Conservation (phyloP, 2,888 invertebrate species). For the Laothoe populi region DNA sequence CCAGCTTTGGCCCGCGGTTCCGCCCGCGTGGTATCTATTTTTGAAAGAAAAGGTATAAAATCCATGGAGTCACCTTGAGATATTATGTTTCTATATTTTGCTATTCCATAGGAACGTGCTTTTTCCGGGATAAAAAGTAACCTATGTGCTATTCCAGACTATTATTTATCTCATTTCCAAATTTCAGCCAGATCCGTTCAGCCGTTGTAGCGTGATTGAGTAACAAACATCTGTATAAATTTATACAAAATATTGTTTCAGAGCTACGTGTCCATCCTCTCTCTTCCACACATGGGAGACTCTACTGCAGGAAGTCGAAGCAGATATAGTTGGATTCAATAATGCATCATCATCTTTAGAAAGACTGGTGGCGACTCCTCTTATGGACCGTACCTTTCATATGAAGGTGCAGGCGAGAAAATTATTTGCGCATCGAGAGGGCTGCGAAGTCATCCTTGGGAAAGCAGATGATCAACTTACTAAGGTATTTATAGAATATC, state of each 20-base stretch:
- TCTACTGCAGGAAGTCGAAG: slow-evolving; percentile 95
- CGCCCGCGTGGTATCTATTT: too few relatives aligned
- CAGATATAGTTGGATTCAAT: slow-evolving; percentile 93
- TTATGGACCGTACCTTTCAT: slow-evolving; percentile 94
- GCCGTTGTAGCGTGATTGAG: too few relatives aligned
- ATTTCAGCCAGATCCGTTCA: too few relatives aligned
- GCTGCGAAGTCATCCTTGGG: slow-evolving; percentile 93
- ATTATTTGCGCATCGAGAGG: slow-evolving; percentile 95
- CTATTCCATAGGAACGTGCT: too few relatives aligned
- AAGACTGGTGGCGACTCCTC: slow-evolving; percentile 91
- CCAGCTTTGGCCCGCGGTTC: too few relatives aligned
- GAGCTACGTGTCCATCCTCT: slow-evolving; percentile 90
- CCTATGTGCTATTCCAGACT: too few relatives aligned
- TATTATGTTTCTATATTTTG: too few relatives aligned
- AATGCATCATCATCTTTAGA: slow-evolving; percentile 93
- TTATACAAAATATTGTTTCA: slow-evolving; percentile 65
- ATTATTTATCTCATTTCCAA: too few relatives aligned
- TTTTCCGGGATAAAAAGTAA: too few relatives aligned
- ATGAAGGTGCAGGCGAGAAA: slow-evolving; percentile 96
- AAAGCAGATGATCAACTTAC: slow-evolving; percentile 88
- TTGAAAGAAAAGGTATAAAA: too few relatives aligned
- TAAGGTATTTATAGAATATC: slow-evolving; percentile 66
- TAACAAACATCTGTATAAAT: too few relatives aligned
- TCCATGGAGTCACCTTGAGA: too few relatives aligned
- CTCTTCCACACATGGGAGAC: slow-evolving; percentile 96